Conservation (phyloP, 2,888 invertebrate species). For the Drosophila nigritarsus region DNA sequence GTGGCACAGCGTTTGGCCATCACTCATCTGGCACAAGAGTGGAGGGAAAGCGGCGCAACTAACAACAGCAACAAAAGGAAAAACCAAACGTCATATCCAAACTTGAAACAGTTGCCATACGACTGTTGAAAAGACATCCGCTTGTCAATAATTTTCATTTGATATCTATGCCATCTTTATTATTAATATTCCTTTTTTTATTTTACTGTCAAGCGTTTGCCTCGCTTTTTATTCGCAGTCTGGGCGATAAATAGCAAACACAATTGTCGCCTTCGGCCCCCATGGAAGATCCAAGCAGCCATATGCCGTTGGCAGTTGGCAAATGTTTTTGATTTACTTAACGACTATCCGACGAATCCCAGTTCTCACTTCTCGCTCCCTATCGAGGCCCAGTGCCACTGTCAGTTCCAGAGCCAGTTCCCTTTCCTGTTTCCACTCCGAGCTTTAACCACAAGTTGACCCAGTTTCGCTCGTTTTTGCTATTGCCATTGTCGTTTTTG, state of each 20-base stretch:
- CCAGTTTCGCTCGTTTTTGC: conserved; percentile 40
- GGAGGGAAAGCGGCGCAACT: conserved; percentile 38
- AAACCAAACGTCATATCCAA: not conserved
- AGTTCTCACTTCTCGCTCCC: not conserved
- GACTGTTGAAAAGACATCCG: conserved; percentile 14
- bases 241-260: conserved; percentile 65
- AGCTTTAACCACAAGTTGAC: conserved; percentile 49
- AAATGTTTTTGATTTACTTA: conserved; percentile 70
- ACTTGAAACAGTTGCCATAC: conserved; percentile 24
- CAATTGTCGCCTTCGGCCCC: conserved; percentile 52
- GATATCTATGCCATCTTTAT: conserved; percentile 13
- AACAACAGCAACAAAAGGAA: not conserved
- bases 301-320: conserved; percentile 61
- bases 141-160: conserved; percentile 49
- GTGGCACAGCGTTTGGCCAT: conserved; percentile 38
- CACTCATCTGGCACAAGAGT: conserved; percentile 60
- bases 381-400: not conserved
- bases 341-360: conserved; percentile 32
- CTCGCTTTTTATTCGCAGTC: conserved; percentile 33
- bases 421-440: conserved; percentile 6
- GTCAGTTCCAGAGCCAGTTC: not conserved
- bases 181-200: conserved; percentile 40
- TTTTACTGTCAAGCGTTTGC: conserved; percentile 20
- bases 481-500: conserved; percentile 1
- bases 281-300: conserved; percentile 19